Evolutionary conservation across 2,888 invertebrate species (phyloP).

Genomic region (Chrysolina oricalcia): DNA sequence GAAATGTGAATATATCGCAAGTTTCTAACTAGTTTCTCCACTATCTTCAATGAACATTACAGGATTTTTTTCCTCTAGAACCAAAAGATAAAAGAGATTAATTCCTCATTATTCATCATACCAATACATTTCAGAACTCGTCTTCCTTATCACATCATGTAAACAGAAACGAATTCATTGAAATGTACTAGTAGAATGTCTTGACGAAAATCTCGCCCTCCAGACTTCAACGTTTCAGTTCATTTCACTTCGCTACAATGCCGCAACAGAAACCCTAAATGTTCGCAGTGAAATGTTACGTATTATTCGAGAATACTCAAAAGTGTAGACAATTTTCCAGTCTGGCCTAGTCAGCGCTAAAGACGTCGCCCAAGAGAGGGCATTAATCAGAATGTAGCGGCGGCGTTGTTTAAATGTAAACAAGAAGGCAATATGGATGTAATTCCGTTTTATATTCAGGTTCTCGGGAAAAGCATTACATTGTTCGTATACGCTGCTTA

Average conservation of each 20-base stretch:
- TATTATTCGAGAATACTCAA: slow-evolving; percentile 4
- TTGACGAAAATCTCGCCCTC: too few relatives aligned
- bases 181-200: too few relatives aligned
- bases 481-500: neutral
- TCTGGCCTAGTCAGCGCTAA: slow-evolving; percentile 13
- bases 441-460: slow-evolving; percentile 54
- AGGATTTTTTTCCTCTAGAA: too few relatives aligned
- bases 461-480: slow-evolving; percentile 20
- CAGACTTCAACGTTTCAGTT: neutral
- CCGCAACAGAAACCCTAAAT: neutral
- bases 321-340: slow-evolving; percentile 30
- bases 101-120: too few relatives aligned
- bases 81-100: too few relatives aligned
- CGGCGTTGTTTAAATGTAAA: slow-evolving; percentile 53
- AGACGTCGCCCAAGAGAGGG: slow-evolving; percentile 42
- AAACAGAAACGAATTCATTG: too few relatives aligned
- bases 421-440: slow-evolving; percentile 54
- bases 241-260: neutral
- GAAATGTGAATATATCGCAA: too few relatives aligned
- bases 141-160: too few relatives aligned
- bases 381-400: slow-evolving; percentile 52
- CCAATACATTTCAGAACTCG: too few relatives aligned
- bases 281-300: neutral
- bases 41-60: too few relatives aligned
- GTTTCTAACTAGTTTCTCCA: too few relatives aligned